These are phyloP conservation scores for Noctua fimbriata DNA, from an alignment of 2,888 invertebrate species.

Conservation along the genomic window DNA sequence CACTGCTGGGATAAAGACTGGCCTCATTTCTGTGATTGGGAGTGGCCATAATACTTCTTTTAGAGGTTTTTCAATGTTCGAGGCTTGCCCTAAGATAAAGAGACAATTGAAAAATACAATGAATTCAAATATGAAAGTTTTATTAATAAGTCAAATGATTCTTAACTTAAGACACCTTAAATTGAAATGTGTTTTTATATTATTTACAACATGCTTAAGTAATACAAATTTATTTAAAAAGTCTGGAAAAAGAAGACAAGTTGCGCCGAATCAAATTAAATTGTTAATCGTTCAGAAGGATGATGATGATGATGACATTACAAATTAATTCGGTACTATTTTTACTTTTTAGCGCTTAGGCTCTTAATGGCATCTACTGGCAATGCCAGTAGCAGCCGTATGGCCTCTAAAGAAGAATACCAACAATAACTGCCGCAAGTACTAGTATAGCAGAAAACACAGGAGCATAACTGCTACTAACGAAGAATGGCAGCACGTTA, in stretches of 20 bases:
- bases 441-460: constrained; percentile 39
- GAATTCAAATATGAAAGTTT: background rate
- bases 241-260: background rate
- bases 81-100: background rate
- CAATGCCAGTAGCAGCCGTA: background rate
- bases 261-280: background rate
- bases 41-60: background rate
- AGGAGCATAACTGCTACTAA: constrained; percentile 44
- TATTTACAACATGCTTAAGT: constrained; percentile 6
- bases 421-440: constrained; percentile 20
- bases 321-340: background rate
- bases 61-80: background rate
- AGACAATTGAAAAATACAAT: background rate
- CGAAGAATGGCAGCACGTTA: constrained; percentile 91
- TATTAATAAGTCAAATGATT: no score
- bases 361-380: background rate
- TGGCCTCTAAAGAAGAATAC: constrained; percentile 1
- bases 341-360: background rate
- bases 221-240: background rate
- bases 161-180: background rate
- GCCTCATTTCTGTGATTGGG: background rate
- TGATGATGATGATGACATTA: background rate
- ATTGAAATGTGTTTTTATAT: background rate
- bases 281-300: background rate
- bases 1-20: background rate